A percentile compares a stretch with the other conserved stretches of the same genome.
Conservation (phyloP, 2,797 vertebrate genomes). For the Pseudochromis fuscus region DNA sequence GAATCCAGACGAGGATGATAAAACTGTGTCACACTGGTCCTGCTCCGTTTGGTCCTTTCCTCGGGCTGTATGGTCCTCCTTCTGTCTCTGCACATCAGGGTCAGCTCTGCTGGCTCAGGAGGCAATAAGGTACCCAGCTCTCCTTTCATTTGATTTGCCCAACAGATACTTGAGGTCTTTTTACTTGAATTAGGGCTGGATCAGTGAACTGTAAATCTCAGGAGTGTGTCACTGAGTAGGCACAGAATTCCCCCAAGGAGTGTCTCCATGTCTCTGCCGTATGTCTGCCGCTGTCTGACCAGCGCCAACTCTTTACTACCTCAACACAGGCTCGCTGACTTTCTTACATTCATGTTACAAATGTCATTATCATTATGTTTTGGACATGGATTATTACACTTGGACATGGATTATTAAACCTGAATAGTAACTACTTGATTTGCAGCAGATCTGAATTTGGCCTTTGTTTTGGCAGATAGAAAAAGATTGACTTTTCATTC, state of each 20-base stretch:
- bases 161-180: constrained; percentile 12
- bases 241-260: constrained; percentile 31
- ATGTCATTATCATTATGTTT: constrained; percentile 24
- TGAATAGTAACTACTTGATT: constrained; percentile 4
- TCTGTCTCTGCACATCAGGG: constrained; percentile 67
- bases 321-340: constrained; percentile 15
- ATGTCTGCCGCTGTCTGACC: constrained; percentile 8
- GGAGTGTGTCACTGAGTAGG: constrained; percentile 18
- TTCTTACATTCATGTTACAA: constrained; percentile 1
- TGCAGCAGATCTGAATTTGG: not conserved
- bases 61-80: constrained; percentile 56
- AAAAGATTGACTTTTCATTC: not conserved
- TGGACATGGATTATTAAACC: not conserved
- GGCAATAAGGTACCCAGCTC: constrained; percentile 43
- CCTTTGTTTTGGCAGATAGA: not conserved
- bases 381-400: constrained; percentile 10
- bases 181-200: constrained; percentile 34
- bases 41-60: constrained; percentile 64
- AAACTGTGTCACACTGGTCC: constrained; percentile 61
- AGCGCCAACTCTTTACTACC: constrained; percentile 10
- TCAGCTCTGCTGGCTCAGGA: constrained; percentile 46
- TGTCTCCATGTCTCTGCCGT: constrained; percentile 6
- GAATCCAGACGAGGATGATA: constrained; percentile 36
- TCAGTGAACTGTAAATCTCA: constrained; percentile 58
- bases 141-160: constrained; percentile 34